phyloP scores from a whole-genome alignment of 2,113 vertebrate genomes.

The Chroicocephalus ridibundus region DNA sequence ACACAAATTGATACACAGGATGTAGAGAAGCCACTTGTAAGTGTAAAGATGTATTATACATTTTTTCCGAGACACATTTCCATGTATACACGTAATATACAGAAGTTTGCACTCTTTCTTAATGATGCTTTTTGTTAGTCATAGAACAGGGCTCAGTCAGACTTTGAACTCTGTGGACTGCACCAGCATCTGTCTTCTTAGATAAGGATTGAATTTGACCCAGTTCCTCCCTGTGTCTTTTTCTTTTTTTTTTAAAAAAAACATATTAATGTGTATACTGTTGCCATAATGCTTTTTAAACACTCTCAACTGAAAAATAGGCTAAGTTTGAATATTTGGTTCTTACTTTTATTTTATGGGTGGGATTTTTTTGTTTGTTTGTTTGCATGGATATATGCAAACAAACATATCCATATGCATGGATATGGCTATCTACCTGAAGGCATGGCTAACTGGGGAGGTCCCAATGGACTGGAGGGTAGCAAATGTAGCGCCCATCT shows the following conservation, averaged over 20 bases:
- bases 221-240: not conserved
- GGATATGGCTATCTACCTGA: too few relatives aligned
- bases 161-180: not conserved
- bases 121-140: not conserved
- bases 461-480: too few relatives aligned
- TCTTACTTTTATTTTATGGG: not conserved
- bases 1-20: not conserved
- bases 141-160: not conserved
- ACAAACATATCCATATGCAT: too few relatives aligned
- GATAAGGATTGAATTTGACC: not conserved
- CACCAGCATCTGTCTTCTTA: not conserved
- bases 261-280: not conserved
- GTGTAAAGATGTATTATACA: not conserved
- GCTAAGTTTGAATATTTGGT: not conserved
- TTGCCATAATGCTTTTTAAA: not conserved
- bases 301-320: not conserved
- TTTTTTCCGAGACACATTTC: not conserved
- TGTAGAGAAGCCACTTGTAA: not conserved
- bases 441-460: too few relatives aligned
- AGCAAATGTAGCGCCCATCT: too few relatives aligned
- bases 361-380: not conserved
- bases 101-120: not conserved
- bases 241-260: not conserved
- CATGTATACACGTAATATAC: not conserved
- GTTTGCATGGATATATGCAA: not conserved